A percentile compares a stretch with the other conserved stretches of the same genome.
phyloP scores from a whole-genome alignment of 2,888 invertebrate species.

The Sarcophaga rosellei region DNA sequence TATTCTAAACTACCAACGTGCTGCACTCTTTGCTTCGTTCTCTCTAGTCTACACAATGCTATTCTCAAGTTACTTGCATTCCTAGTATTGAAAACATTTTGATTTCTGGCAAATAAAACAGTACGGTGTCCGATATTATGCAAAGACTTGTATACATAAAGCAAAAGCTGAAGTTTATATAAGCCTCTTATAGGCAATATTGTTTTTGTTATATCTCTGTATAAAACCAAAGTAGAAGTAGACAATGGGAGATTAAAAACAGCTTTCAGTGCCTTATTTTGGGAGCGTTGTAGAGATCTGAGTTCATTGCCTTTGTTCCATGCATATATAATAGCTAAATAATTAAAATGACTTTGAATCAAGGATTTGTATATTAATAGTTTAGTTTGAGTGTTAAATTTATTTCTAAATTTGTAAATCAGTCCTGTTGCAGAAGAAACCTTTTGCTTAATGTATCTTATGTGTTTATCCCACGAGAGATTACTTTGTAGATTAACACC shows the following conservation, averaged over 20 bases:
- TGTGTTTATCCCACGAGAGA: neutral
- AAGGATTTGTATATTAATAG: neutral
- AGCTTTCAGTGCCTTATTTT: neutral
- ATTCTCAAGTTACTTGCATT: neutral
- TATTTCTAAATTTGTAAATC: neutral
- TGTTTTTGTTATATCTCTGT: neutral
- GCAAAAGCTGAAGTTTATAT: conserved; percentile 7
- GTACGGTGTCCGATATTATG: neutral
- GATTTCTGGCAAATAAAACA: neutral
- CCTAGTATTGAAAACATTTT: neutral
- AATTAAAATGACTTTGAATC: conserved; percentile 6
- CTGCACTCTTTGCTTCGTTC: no score
- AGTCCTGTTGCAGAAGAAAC: neutral
- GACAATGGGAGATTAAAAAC: conserved; percentile 1
- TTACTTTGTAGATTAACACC: conserved; percentile 4
- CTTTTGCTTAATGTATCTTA: no score
- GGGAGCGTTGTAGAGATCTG: neutral
- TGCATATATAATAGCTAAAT: neutral
- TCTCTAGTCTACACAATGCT: neutral
- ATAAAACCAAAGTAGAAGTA: neutral
- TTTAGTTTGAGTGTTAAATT: neutral
- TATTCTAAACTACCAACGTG: no score
- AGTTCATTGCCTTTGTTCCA: neutral
- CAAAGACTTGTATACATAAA: neutral
- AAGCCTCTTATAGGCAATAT: neutral